Evolutionary conservation across 64 coral and sea anemone species (phyloP).

Genomic region (Anthopleura sola): DNA sequence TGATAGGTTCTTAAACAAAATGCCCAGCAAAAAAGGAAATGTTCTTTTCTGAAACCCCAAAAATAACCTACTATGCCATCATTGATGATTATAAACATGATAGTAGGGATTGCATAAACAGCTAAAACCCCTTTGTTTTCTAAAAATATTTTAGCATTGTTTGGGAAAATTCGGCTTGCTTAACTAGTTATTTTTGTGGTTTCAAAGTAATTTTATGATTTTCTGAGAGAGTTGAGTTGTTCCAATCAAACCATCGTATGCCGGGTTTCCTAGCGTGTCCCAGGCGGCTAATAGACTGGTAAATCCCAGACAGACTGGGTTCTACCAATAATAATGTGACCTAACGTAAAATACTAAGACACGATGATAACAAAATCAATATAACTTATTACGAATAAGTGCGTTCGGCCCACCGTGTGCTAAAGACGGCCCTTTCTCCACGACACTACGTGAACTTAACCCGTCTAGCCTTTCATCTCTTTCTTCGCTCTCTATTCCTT

Average conservation of each 20-base stretch:
- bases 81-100: background rate
- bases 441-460: background rate
- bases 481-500: background rate
- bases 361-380: background rate
- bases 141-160: background rate
- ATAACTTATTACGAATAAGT: conserved; percentile 5
- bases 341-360: background rate
- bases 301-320: background rate
- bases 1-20: background rate
- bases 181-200: background rate
- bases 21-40: background rate
- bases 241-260: background rate
- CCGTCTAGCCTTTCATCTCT: background rate
- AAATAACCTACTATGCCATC: background rate
- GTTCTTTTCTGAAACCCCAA: background rate
- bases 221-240: background rate
- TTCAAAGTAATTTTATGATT: background rate
- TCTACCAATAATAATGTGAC: background rate
- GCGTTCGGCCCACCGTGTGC: background rate
- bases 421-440: background rate
- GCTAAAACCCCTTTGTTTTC: background rate
- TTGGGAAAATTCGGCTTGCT: background rate
- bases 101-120: background rate
- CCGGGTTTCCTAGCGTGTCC: background rate
- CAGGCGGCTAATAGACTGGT: background rate